Conservation (phyloP, 2,888 invertebrate species). For the Phyllotreta cruciferae region DNA sequence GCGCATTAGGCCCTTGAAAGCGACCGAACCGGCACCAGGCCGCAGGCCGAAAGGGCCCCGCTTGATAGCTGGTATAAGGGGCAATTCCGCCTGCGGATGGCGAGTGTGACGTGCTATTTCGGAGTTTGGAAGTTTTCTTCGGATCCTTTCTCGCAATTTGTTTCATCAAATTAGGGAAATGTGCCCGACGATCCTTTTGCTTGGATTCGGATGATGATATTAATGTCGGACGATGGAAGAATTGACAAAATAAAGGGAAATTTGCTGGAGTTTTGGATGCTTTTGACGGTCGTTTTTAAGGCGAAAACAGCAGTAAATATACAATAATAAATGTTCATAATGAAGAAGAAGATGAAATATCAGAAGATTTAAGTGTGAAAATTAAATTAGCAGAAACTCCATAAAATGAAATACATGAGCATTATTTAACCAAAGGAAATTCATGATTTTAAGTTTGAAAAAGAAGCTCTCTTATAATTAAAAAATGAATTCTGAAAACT, state of each 20-base stretch:
- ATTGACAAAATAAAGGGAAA: slow-evolving; percentile 34
- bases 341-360: too few relatives aligned
- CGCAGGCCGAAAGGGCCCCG: background rate
- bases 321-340: too few relatives aligned
- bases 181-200: slow-evolving; percentile 48
- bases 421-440: too few relatives aligned
- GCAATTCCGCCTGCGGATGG: slow-evolving; percentile 10
- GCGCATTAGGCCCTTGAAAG: slow-evolving; percentile 6
- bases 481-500: too few relatives aligned
- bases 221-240: slow-evolving; percentile 44
- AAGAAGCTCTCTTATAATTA: too few relatives aligned
- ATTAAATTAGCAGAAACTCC: too few relatives aligned
- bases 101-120: slow-evolving; percentile 6
- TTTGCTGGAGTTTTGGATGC: background rate
- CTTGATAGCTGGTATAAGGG: slow-evolving; percentile 1
- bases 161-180: slow-evolving; percentile 57
- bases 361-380: too few relatives aligned
- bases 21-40: background rate
- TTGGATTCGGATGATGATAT: slow-evolving; percentile 50
- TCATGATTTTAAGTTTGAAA: too few relatives aligned
- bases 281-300: background rate
- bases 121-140: slow-evolving; percentile 19
- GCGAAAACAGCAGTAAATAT: background rate
- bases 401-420: too few relatives aligned
- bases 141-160: slow-evolving; percentile 47